Evolutionary conservation across 2,797 vertebrate genomes (phyloP).

Genomic region (Chlorospingus semifuscus): DNA sequence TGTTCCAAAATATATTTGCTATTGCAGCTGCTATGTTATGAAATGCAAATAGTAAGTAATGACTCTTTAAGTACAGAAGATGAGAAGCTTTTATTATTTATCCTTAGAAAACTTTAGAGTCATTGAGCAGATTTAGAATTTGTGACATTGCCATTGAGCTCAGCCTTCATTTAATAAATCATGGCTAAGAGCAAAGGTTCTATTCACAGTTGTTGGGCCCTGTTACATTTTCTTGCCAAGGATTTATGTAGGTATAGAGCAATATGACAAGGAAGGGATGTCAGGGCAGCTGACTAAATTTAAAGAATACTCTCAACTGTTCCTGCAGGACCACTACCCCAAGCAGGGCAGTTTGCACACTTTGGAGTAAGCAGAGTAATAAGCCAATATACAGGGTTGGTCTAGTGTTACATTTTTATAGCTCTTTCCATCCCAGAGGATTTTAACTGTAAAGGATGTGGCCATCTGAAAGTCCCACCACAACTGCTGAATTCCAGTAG

Average conservation of each 20-base stretch:
- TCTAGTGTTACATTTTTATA: neutral
- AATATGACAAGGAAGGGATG: neutral
- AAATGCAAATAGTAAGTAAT: conserved; percentile 19
- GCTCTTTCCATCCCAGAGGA: neutral
- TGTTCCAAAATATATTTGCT: conserved; percentile 14
- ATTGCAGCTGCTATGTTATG: conserved; percentile 5
- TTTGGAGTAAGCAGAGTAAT: neutral
- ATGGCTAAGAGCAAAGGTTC: neutral
- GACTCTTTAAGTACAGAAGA: neutral
- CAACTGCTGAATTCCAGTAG: neutral
- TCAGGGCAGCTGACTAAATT: neutral
- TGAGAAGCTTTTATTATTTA: conserved; percentile 5
- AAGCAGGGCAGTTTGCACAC: neutral
- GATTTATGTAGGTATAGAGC: neutral
- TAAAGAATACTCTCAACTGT: neutral
- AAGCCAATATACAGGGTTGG: neutral
- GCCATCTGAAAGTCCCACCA: neutral
- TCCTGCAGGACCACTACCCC: neutral
- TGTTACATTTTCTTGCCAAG: neutral
- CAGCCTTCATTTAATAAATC: neutral
- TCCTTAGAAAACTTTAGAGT: neutral
- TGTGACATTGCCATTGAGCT: neutral
- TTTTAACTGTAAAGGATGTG: neutral
- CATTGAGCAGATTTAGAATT: conserved; percentile 3
- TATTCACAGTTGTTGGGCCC: neutral